Evolutionary conservation across 2,797 vertebrate species (phyloP), one percentile per base, ranked within the genome.

Genomic region (Nasua narica): DNA sequence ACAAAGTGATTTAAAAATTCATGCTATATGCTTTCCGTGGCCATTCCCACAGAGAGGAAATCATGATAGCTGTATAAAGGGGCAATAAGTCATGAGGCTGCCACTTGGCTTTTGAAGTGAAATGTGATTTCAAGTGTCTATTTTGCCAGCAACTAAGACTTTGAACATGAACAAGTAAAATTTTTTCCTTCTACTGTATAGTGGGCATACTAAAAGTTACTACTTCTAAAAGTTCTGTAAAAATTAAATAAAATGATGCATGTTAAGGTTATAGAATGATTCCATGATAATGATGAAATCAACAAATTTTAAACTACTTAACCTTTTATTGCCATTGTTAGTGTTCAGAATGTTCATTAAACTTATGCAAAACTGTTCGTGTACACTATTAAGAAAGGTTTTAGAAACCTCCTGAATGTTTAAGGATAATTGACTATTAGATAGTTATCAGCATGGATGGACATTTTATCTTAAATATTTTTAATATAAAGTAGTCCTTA

Each of bases 371-470:
- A 89, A n/a, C 4, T 84, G 46, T 25, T 91, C 52, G n/a, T 15
- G 7, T 54, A 50, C 23, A 70, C 11, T 60, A 23, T 43, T 27
- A 43, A 50, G 82, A 23, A 43, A 91, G 12, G 56, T 70, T 62
- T 86, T 18, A 43, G 43, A 56, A 43, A 12, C n/a, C 4, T 56
- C 10, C 32, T 58, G n/a, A 85, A 40, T 2, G 11, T 32, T 90
- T 56, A 54, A 46, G 37, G 78, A 56, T 69, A 93, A 82, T 35
- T 72, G 15, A 35, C 35, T 74, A 62, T 5, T 15, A 37, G 4
- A 40, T 21, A 74, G 3, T 6, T 37, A 67, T 4, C 3, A 72
- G 9, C 2, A 52, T 10, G 1, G 8, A 35, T 10, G 2, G 8
- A 3, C 32, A 62, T 79, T 43, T 37, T 70, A 72, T 79, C 6